Evolutionary conservation across 1,140 invertebrate species (phyloP).

Genomic region (Cherax quadricarinatus): DNA sequence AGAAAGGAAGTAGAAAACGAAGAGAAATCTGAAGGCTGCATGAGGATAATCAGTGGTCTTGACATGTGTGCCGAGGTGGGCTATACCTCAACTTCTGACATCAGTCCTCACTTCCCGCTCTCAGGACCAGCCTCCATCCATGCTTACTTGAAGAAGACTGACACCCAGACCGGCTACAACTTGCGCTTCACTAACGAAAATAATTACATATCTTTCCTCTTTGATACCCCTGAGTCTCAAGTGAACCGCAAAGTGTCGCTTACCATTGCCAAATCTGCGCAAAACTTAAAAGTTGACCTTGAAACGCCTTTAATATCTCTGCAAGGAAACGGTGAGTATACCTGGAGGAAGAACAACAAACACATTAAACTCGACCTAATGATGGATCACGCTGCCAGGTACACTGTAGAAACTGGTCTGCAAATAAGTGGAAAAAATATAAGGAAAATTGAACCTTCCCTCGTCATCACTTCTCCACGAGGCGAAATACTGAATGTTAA

Average conservation of each 20-base stretch:
- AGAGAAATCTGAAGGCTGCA: conserved; percentile 29
- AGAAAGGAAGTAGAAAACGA: not conserved
- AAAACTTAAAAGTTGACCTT: not conserved
- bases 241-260: conserved; percentile 18
- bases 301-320: conserved; percentile 5
- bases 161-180: conserved; percentile 57
- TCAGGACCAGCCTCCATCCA: conserved; percentile 23
- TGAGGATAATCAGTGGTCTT: not conserved
- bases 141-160: conserved; percentile 45
- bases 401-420: conserved; percentile 12
- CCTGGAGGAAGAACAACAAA: conserved; percentile 35
- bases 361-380: not conserved
- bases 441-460: conserved; percentile 15
- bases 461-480: conserved; percentile 20
- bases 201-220: conserved; percentile 22
- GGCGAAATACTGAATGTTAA: conserved; percentile 17
- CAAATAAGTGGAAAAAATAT: not conserved
- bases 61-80: conserved; percentile 22
- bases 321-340: conserved; percentile 37
- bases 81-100: conserved; percentile 5
- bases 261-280: not conserved
- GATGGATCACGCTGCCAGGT: conserved; percentile 9
- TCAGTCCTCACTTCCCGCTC: conserved; percentile 41
- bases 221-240: conserved; percentile 46
- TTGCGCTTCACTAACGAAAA: conserved; percentile 12